A percentile compares a stretch with the other conserved stretches of the same genome.
Evolutionary conservation across 1,140 invertebrate genomes (phyloP).

Genomic region (Ceratitis capitata): DNA sequence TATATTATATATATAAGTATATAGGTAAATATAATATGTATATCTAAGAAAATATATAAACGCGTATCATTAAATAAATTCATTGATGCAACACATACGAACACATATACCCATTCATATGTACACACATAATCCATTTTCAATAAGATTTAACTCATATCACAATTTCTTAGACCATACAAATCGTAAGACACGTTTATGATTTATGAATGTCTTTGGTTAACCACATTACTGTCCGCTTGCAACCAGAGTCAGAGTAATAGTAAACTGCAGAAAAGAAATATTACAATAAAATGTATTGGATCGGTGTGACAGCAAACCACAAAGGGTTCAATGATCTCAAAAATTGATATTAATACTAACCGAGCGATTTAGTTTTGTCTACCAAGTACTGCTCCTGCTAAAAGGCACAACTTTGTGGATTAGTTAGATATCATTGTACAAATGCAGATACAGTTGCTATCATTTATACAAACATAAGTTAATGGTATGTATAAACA

Average conservation of each 20-base stretch:
- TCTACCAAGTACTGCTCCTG: neutral
- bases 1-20: too few relatives aligned
- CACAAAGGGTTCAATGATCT: constrained; percentile 60
- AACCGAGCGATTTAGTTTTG: neutral
- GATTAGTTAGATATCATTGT: neutral
- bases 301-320: constrained; percentile 41
- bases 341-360: constrained; percentile 41
- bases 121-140: too few relatives aligned
- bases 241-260: constrained; percentile 17
- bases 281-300: neutral
- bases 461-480: neutral
- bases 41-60: too few relatives aligned
- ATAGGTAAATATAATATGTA: too few relatives aligned
- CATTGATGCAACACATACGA: neutral
- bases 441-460: neutral
- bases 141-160: neutral
- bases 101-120: too few relatives aligned
- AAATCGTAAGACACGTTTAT: constrained; percentile 65
- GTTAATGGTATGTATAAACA: too few relatives aligned
- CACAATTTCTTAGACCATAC: constrained; percentile 48
- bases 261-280: constrained; percentile 2
- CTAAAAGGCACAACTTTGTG: neutral
- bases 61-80: too few relatives aligned
- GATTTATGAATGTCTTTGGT: constrained; percentile 64
- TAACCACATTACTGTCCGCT: constrained; percentile 52